These are phyloP conservation scores for Palythoa heliodiscus DNA, from an alignment of 92 coral and sea anemone species.

Conservation along the genomic window DNA sequence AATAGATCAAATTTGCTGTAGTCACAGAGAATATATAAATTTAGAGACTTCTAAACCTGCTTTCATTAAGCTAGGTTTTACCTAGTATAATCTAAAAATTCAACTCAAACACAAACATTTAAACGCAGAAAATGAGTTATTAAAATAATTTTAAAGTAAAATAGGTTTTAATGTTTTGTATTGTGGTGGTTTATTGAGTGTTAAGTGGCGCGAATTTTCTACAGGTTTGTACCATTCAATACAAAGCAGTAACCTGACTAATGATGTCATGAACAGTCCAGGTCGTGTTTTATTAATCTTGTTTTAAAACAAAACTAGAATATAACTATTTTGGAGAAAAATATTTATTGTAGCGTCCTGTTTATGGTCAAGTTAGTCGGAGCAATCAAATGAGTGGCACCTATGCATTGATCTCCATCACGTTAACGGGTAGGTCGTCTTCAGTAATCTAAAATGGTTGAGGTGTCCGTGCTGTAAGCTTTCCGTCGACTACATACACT, in stretches of 20 bases:
- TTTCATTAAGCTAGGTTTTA: too few species aligned
- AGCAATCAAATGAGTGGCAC: neutral
- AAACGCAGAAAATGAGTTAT: neutral
- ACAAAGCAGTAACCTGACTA: slow-evolving; percentile 36
- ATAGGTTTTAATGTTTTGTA: neutral
- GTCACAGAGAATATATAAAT: too few species aligned
- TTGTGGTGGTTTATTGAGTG: slow-evolving; percentile 23
- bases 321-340: neutral
- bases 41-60: too few species aligned
- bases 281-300: slow-evolving; percentile 26
- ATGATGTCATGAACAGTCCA: slow-evolving; percentile 23
- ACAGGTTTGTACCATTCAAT: neutral
- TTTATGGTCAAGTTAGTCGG: neutral
- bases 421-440: neutral
- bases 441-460: neutral
- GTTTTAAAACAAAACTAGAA: neutral
- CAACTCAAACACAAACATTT: neutral
- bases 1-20: too few species aligned
- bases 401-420: neutral
- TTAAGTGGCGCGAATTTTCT: slow-evolving; percentile 7
- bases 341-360: neutral
- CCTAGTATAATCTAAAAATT: neutral
- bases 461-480: too few species aligned
- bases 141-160: neutral
- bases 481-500: too few species aligned